Percentiles rank a stretch among this genome's conserved stretches.
Evolutionary conservation across 2,113 vertebrate species (phyloP).

Genomic region (Ailurus styani): DNA sequence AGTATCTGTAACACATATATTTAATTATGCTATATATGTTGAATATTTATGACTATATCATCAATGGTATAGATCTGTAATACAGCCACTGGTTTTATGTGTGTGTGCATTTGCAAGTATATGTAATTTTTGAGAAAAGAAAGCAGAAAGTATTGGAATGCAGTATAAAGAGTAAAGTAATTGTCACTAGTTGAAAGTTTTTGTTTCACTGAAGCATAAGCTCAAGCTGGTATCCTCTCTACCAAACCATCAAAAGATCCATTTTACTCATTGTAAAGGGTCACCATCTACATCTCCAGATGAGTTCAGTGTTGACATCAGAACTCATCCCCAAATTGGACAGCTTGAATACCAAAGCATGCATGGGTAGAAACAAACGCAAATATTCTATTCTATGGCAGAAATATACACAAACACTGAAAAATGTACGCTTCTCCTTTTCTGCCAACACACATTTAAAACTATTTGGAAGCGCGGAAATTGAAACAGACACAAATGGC

Average conservation of each 20-base stretch:
- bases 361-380: background rate
- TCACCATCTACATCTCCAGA: conserved; percentile 19
- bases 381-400: background rate
- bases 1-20: background rate
- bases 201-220: background rate
- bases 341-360: background rate
- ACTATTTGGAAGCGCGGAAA: background rate
- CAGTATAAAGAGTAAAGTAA: background rate
- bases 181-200: background rate
- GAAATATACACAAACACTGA: conserved; percentile 5
- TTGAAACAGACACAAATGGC: background rate
- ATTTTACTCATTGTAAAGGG: conserved; percentile 42
- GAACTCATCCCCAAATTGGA: background rate
- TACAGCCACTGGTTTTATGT: background rate
- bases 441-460: background rate
- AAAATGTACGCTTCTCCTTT: background rate
- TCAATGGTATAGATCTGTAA: background rate
- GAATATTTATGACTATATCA: background rate
- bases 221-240: background rate
- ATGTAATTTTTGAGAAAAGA: background rate
- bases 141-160: background rate
- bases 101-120: background rate
- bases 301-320: background rate
- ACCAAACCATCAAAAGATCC: background rate
- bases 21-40: background rate